These are phyloP conservation scores for Pachycephala philippinensis DNA, from an alignment of 2,113 vertebrate genomes.

Conservation along the genomic window DNA sequence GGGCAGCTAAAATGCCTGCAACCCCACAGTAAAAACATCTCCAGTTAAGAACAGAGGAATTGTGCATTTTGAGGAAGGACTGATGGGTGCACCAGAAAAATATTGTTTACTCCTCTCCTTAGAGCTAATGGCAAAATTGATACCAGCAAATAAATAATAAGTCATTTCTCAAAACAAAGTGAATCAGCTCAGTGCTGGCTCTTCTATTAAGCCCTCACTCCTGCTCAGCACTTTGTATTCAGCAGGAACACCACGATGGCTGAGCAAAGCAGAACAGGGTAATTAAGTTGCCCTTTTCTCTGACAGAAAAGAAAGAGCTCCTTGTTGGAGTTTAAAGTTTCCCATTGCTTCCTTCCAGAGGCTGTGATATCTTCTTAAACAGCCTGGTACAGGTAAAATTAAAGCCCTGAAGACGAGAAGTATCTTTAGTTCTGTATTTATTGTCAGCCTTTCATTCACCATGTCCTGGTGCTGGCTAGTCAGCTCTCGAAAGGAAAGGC, in stretches of 20 bases:
- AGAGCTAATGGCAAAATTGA: not conserved
- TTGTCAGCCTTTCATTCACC: not conserved
- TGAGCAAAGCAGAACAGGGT: not conserved
- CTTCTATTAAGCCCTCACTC: not conserved
- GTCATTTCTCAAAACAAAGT: not conserved
- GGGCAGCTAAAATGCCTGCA: not conserved
- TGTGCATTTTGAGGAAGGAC: not conserved
- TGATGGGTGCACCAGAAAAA: not conserved
- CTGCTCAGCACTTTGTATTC: not conserved
- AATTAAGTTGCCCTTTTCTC: not conserved
- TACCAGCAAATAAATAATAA: constrained; percentile 3
- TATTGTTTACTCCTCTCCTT: not conserved
- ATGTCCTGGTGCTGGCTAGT: not conserved
- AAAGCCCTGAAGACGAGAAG: not conserved
- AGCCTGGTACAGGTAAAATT: not conserved
- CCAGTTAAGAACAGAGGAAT: not conserved
- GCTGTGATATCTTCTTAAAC: not conserved
- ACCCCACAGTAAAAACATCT: not conserved
- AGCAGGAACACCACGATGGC: not conserved
- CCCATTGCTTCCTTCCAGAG: not conserved
- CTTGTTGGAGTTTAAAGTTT: not conserved
- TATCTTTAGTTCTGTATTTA: not conserved
- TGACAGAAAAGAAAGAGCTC: not conserved
- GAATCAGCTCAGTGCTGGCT: not conserved
- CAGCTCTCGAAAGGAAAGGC: not conserved